These are phyloP conservation scores for Esperia sulphurella DNA, from an alignment of 2,888 invertebrate species.

Conservation along the genomic window DNA sequence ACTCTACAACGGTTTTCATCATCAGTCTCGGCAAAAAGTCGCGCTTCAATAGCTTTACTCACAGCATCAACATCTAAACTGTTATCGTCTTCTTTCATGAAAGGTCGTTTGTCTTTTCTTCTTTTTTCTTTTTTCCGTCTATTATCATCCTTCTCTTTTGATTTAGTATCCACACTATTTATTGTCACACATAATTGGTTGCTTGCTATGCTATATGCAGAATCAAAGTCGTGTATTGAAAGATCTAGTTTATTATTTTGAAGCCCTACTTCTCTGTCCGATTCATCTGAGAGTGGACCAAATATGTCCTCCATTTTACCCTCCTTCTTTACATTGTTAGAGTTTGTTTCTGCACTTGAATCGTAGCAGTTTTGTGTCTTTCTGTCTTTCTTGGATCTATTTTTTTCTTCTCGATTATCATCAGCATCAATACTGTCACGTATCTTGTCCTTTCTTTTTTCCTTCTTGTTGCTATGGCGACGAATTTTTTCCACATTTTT, in stretches of 20 bases:
- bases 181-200: constrained; percentile 24
- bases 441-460: constrained; percentile 79
- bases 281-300: constrained; percentile 90
- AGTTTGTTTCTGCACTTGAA: constrained; percentile 35
- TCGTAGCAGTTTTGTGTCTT: constrained; percentile 51
- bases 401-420: constrained; percentile 73
- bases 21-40: constrained; percentile 84
- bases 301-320: constrained; percentile 94
- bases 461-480: constrained; percentile 77
- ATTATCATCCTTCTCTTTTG: constrained; percentile 72
- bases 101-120: constrained; percentile 80
- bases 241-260: constrained; percentile 43
- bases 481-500: constrained; percentile 75
- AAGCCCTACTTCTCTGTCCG: constrained; percentile 51
- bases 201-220: constrained; percentile 22
- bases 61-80: constrained; percentile 90
- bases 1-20: constrained; percentile 55
- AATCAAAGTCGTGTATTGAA: constrained; percentile 35
- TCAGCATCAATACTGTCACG: constrained; percentile 72
- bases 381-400: constrained; percentile 80
- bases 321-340: constrained; percentile 79
- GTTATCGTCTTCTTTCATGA: constrained; percentile 84
- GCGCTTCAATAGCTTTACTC: constrained; percentile 89
- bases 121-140: constrained; percentile 82
- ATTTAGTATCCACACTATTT: constrained; percentile 44